Evolutionary conservation across 2,113 vertebrate genomes (phyloP), one percentile per base, ranked within the genome.

Genomic region (Climacteris rufus): DNA sequence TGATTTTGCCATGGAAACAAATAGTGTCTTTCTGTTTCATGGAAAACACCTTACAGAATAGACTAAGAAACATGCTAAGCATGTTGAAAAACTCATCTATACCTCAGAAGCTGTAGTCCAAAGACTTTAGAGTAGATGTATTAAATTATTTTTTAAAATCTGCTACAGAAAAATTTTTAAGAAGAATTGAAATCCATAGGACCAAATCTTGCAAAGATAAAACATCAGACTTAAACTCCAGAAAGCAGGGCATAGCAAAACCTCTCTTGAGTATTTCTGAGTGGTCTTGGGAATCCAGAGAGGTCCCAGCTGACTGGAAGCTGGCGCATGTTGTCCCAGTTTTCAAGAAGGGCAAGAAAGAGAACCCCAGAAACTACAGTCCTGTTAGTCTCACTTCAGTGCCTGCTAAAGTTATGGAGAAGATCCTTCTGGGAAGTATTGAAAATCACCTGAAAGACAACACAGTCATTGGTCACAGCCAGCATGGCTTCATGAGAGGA

Each of bases 1-100:
- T 57, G 52, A 66, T 83, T 93, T 94, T 91, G 27, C 66, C 82
- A 66, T 90, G 75, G 86, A 94, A 94, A 95, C 27, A 87, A 77
- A 52, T 33, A 63, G 13, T 37, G n/a, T 35, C 65, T 82, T 68
- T 84, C 84, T 87, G 60, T 82, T 95, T 71, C 54, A 44, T 33
- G 45, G 42, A 66, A 82, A 84, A 82, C 37, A 84, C 37, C 40
- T 65, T 74, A 78, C 69, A 57, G 64, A 87, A 65, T 6, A 89
- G 40, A 49, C 40, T 70, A 69, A 57, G 50, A 90, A 61, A 74
- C 13, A 24, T 50, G 20, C 15, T 70, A 20, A 88, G 39, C 40
- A 57, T 40, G 49, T 21, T 61, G 42, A 61, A 85, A 90, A 42
- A 52, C 40, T 49, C 6, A 30, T 84, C 16, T 33, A 78, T 88